These are phyloP conservation scores for Paracyclopina nana DNA, from an alignment of 1,140 invertebrate species.

Conservation along the genomic window DNA sequence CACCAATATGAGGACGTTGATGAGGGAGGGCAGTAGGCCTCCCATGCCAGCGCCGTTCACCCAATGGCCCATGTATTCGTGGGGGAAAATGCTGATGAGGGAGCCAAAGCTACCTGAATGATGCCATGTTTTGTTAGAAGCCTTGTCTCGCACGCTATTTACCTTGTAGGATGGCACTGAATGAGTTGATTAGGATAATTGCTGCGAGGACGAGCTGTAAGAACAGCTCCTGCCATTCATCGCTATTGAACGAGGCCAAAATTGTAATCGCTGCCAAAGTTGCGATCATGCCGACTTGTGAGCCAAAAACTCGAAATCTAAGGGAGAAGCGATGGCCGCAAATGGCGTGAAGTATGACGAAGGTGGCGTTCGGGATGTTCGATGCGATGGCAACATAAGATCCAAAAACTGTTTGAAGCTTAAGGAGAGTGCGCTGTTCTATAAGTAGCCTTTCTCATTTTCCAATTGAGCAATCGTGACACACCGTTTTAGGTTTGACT, in stretches of 20 bases:
- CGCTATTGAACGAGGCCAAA: background rate
- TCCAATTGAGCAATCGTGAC: no score
- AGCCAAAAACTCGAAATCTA: background rate
- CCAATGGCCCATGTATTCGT: background rate
- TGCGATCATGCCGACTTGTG: background rate
- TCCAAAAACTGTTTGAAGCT: background rate
- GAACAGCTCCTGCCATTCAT: background rate
- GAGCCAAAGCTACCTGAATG: background rate
- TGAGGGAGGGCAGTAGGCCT: background rate
- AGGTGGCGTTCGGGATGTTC: background rate
- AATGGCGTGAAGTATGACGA: background rate
- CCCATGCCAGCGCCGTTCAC: background rate
- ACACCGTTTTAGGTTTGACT: no score
- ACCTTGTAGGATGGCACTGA: background rate
- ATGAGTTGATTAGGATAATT: background rate
- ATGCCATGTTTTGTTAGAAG: background rate
- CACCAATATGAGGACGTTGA: background rate
- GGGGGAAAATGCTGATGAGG: background rate
- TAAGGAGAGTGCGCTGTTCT: background rate
- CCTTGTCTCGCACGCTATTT: background rate
- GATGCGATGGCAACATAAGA: background rate
- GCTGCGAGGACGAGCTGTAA: background rate
- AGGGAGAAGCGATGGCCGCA: background rate
- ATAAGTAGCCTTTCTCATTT: background rate
- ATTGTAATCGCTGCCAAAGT: background rate